Evolutionary conservation across 1,140 invertebrate species (phyloP).

Genomic region (Lethocerus indicus): DNA sequence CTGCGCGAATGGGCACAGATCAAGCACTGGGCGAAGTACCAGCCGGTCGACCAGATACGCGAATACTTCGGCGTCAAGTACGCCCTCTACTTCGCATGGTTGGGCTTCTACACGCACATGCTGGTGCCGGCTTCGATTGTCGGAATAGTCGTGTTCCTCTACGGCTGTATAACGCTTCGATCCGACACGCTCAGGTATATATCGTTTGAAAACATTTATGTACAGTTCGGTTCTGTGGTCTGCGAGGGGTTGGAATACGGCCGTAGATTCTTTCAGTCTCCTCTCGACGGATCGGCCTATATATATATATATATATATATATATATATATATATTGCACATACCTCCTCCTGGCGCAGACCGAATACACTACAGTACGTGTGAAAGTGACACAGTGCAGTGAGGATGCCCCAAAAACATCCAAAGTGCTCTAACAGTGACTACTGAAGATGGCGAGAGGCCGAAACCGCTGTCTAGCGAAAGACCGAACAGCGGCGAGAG

Average conservation of each 20-base stretch:
- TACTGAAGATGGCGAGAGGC: no score
- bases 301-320: constrained; percentile 6
- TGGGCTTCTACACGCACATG: constrained; percentile 92
- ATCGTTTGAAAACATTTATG: no score
- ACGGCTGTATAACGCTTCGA: constrained; percentile 31
- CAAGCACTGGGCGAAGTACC: constrained; percentile 62
- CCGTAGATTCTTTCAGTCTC: neutral
- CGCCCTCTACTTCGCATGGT: constrained; percentile 87
- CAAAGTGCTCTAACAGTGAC: no score
- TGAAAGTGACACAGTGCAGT: no score
- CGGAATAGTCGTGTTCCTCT: constrained; percentile 64
- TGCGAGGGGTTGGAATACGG: no score
- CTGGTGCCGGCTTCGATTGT: constrained; percentile 72
- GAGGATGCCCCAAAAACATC: no score
- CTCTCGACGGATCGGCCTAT: neutral
- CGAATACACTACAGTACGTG: no score
- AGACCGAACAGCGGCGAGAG: no score
- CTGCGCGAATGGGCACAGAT: constrained; percentile 27
- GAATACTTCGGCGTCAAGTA: constrained; percentile 92
- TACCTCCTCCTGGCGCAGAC: no score
- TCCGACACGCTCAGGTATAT: constrained; percentile 2
- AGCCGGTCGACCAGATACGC: constrained; percentile 69
- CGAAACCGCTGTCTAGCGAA: no score
- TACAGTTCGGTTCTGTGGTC: neutral
- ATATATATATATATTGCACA: no score